Evolutionary conservation across 2,888 invertebrate genomes (phyloP).

Genomic region (Epiblema foenella): DNA sequence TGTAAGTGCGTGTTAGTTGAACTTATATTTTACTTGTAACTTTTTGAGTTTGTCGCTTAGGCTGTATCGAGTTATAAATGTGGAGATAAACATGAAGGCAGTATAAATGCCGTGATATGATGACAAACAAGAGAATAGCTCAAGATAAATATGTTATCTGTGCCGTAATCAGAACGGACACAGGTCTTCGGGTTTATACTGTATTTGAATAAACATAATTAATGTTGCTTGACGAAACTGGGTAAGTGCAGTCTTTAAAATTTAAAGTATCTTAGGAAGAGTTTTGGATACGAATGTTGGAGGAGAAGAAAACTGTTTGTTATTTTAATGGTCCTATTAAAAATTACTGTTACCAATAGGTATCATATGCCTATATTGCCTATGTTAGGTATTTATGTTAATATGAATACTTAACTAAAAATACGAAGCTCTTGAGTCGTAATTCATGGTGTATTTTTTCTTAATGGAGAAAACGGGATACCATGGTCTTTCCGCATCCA

Average conservation of each 20-base stretch:
- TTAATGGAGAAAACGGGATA: not conserved
- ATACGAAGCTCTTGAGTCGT: no score
- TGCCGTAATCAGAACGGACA: constrained; percentile 76
- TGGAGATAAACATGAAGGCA: constrained; percentile 36
- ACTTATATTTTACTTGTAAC: not conserved
- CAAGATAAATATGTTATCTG: constrained; percentile 77
- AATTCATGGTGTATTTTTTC: not conserved
- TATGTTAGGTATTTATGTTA: not conserved
- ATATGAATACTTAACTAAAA: not conserved
- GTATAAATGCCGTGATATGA: constrained; percentile 44
- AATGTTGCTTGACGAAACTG: constrained; percentile 20
- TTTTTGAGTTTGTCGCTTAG: constrained; percentile 9
- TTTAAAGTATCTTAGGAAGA: not conserved
- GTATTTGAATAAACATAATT: constrained; percentile 49
- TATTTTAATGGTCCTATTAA: not conserved
- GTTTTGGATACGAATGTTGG: not conserved
- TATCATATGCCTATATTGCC: no score
- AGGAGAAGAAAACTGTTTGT: not conserved
- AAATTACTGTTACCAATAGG: not conserved
- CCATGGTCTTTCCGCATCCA: not conserved
- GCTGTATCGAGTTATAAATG: not conserved
- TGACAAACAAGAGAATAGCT: constrained; percentile 69
- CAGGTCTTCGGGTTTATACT: constrained; percentile 58
- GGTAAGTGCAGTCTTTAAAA: constrained; percentile 4
- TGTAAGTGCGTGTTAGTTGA: not conserved